These are phyloP conservation scores for Gortyna flavago DNA, from an alignment of 2,888 invertebrate genomes.

Conservation along the genomic window DNA sequence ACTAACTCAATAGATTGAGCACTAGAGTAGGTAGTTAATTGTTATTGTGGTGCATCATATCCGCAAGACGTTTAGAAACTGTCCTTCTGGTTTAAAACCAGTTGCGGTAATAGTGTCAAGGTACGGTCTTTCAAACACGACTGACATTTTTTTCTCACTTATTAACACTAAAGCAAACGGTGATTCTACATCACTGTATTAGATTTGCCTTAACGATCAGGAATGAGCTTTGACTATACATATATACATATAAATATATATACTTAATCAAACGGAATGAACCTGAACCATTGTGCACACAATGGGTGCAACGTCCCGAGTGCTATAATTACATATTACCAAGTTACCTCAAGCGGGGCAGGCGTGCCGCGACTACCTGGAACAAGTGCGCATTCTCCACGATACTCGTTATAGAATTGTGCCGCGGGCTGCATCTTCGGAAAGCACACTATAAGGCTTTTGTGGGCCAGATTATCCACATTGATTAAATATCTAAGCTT, in stretches of 20 bases:
- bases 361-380: conserved; percentile 12
- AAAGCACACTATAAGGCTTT: neutral
- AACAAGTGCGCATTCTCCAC: neutral
- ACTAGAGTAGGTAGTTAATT: conserved; percentile 1
- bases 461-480: neutral
- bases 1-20: neutral
- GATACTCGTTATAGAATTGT: neutral
- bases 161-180: neutral
- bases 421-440: neutral
- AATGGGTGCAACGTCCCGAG: conserved; percentile 24
- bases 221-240: too few species aligned
- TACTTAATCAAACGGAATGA: too few species aligned
- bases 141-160: conserved; percentile 40
- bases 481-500: neutral
- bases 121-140: conserved; percentile 45
- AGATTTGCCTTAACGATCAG: neutral
- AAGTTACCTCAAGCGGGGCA: neutral
- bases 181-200: neutral
- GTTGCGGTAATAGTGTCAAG: conserved; percentile 59
- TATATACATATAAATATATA: too few species aligned
- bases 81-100: conserved; percentile 43
- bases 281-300: neutral
- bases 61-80: conserved; percentile 51
- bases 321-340: conserved; percentile 2
- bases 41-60: conserved; percentile 44